Evolutionary conservation across 2,113 vertebrate genomes (phyloP).

Genomic region (Corvus moneduloides): DNA sequence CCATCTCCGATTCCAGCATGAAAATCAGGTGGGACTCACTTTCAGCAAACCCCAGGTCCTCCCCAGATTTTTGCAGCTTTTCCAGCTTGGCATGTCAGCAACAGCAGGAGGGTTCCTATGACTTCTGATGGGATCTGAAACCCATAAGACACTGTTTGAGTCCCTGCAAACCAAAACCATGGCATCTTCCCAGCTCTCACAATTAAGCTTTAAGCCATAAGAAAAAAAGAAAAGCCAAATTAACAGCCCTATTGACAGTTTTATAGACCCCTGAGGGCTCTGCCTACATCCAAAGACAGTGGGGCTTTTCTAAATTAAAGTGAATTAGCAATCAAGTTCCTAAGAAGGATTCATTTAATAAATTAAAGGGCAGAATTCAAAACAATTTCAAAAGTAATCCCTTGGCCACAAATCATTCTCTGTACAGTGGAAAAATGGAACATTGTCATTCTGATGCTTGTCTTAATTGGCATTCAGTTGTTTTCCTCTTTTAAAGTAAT

Average conservation of each 20-base stretch:
- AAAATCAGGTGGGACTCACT: constrained; percentile 31
- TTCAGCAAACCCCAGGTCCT: neutral
- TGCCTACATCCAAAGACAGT: constrained; percentile 32
- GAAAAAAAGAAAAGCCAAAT: constrained; percentile 25
- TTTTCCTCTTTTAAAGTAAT: constrained; percentile 22
- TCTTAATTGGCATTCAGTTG: constrained; percentile 22
- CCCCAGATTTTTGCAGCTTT: neutral
- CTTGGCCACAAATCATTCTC: constrained; percentile 13
- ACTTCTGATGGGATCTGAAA: neutral
- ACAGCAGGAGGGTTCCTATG: neutral
- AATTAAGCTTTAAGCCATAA: constrained; percentile 34
- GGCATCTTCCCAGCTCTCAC: constrained; percentile 33
- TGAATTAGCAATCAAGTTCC: constrained; percentile 53
- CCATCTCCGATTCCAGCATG: neutral
- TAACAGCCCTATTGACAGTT: constrained; percentile 49
- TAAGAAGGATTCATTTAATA: constrained; percentile 51
- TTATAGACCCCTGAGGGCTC: constrained; percentile 36
- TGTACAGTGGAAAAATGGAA: constrained; percentile 48
- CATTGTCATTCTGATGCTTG: constrained; percentile 2
- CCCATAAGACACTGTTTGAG: neutral
- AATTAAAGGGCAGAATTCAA: constrained; percentile 49
- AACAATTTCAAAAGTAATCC: constrained; percentile 50
- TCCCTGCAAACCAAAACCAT: neutral
- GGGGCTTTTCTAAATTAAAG: constrained; percentile 54
- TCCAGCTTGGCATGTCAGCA: neutral